Evolutionary conservation across 2,797 vertebrate species (phyloP), one percentile per base, ranked within the genome.

Genomic region (Balearica regulorum): DNA sequence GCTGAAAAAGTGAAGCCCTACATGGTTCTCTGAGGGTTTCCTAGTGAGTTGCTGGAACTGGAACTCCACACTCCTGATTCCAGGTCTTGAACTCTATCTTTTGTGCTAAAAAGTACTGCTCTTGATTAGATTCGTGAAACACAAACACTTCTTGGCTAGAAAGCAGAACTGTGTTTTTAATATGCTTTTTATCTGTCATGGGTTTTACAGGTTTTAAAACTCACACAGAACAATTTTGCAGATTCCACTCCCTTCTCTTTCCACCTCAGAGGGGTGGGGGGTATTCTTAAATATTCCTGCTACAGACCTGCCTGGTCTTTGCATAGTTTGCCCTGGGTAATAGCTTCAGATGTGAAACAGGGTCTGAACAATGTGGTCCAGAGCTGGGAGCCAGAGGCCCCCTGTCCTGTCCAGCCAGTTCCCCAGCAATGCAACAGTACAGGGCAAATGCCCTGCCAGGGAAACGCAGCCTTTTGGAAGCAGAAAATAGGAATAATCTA

Each of bases 211-310:
- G 76, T 65, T 89, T 75, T 53, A 71, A 57, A 72, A 76, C 15
- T 53, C 70, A n/a, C 0, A 0, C 26, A 43, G 46, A 58, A 46
- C 35, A 77, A 31, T 77, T 51, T 16, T 62, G 24, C 68, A 66
- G 51, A 54, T 75, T 44, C 15, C 19, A 28, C 10, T 48, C 39
- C 37, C 41, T 77, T 28, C 60, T 64, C 41, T 68, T 51, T 26
- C 20, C 5, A 12, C 1, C 22, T 84, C 0, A 0, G 31, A 80
- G 39, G 5, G 5, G 13, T 10, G 31, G 11, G 4, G 9, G 6
- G 25, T 22, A 77, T 92, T 83, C 43, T 54, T 39, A 31, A 49
- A 64, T 18, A 24, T 11, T 54, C 35, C 53, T 57, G 48, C 60
- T 54, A 16, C 39, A 70, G 48, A 51, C 39, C 58, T 57, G 39